These are phyloP conservation scores for Enteromius afrohamiltoni DNA, from an alignment of 2,797 vertebrate genomes.

Conservation along the genomic window DNA sequence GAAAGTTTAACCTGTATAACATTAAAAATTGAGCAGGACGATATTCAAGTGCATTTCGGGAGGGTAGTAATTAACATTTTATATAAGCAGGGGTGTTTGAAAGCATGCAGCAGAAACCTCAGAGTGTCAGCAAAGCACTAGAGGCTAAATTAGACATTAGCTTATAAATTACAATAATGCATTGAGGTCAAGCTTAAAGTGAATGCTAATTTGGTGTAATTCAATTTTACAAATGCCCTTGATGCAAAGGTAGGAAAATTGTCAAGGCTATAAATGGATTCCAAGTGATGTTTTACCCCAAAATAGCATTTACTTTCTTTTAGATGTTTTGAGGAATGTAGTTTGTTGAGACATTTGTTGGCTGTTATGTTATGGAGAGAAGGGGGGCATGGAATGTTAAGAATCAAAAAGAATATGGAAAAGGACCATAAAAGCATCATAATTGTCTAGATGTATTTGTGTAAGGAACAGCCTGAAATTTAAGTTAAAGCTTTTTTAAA, in stretches of 20 bases:
- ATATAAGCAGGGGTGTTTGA: slow-evolving; percentile 28
- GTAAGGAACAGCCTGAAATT: neutral
- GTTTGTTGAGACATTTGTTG: neutral
- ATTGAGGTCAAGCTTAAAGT: slow-evolving; percentile 17
- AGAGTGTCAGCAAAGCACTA: slow-evolving; percentile 24
- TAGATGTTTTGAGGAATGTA: neutral
- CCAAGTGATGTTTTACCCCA: neutral
- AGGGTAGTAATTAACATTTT: slow-evolving; percentile 50
- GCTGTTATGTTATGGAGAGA: neutral
- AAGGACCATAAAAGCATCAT: neutral
- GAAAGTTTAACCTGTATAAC: slow-evolving; percentile 43
- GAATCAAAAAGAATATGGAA: neutral
- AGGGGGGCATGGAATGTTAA: neutral
- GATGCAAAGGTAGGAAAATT: neutral
- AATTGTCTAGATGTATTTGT: neutral
- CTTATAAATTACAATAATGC: slow-evolving; percentile 22
- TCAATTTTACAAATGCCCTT: slow-evolving; percentile 1
- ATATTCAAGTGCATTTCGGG: slow-evolving; percentile 24
- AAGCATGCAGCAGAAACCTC: slow-evolving; percentile 26
- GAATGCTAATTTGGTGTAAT: neutral
- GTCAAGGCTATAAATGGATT: neutral
- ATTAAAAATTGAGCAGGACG: slow-evolving; percentile 33
- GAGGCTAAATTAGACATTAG: slow-evolving; percentile 12
- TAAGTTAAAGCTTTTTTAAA: neutral
- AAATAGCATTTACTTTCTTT: neutral